Base-by-base conservation (phyloP, 2,888 invertebrate species). In the Criorhina ranunculi region DNA sequence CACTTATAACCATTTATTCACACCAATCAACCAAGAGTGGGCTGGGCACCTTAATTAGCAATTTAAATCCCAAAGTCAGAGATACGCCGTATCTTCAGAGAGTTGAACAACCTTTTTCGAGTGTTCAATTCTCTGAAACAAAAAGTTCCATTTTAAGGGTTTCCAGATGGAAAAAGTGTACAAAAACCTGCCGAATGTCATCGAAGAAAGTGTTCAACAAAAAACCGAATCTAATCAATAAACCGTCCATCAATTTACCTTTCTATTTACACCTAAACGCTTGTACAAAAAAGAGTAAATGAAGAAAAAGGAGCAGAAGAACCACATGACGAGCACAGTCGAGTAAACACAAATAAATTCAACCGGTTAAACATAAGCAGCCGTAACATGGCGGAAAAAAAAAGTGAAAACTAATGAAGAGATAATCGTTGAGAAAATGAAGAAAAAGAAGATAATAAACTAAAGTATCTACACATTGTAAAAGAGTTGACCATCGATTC, bases 391-490 rank as follows among this genome's bases (percentile, higher is more conserved):
- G n/a, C n/a, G 12, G 46, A 46, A 46, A 75, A 53, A 51, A 73
- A 73, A 76, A 76, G 76, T 76, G 76, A 76, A 76, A 76, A 59
- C 49, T 46, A 24, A 62, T 46, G 37, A 66, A 51, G 49, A 51
- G 66, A 51, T 66, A 51, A 51, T 66, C 29, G 29, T 35, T 11
- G 19, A 15, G 24, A 4, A 35, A 51, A 35, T n/a, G n/a, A 31
- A 40, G 11, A 35, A 0, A n/a, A n/a, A 24, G 24, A 44, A 51
- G 24, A 35, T 29, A 19, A n/a, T n/a, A n/a, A n/a, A n/a, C n/a
- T n/a, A 49, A 49, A 9, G 51, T 29, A 66, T 66, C 66, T 51
- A 24, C 29, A 53, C 31, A 53, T 53, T 12, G 62, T 33, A 17
- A 11, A 31, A 15, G 9, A 66, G 31, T n/a, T 15, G 51, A 33